Conservation (phyloP, 2,797 vertebrate species). For the Florisuga fusca region DNA sequence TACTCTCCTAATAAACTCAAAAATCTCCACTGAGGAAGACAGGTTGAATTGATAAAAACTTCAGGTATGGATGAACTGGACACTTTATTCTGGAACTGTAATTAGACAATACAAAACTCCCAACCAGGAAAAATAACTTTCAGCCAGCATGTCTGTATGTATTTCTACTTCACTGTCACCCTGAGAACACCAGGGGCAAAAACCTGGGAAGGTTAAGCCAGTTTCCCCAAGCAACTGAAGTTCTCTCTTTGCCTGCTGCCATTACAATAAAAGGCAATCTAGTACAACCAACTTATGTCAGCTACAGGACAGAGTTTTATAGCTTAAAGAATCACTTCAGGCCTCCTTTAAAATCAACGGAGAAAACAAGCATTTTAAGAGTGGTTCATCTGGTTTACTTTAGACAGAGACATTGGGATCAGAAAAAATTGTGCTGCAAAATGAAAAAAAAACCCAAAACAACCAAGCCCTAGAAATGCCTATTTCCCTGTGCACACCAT, state of each 20-base stretch:
- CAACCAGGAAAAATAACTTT: background rate
- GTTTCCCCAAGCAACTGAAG: background rate
- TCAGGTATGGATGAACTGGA: background rate
- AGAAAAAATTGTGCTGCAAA: conserved; percentile 3
- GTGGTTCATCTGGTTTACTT: conserved; percentile 25
- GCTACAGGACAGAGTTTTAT: background rate
- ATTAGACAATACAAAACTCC: background rate
- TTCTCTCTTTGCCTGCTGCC: background rate
- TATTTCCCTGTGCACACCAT: background rate
- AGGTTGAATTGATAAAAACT: background rate
- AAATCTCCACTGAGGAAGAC: background rate
- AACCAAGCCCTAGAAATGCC: background rate
- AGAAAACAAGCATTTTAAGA: background rate
- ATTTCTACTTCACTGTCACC: background rate
- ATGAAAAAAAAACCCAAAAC: background rate
- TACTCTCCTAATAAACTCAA: background rate
- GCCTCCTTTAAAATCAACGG: background rate
- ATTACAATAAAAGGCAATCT: background rate
- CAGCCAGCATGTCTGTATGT: background rate
- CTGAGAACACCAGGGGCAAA: background rate
- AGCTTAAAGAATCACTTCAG: background rate
- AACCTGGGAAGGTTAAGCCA: background rate
- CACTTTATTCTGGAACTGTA: background rate
- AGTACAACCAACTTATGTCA: background rate
- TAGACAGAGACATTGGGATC: background rate